Evolutionary conservation across 2,797 vertebrate species (phyloP), one percentile per base, ranked within the genome.

Genomic region (Ceryle rudis): DNA sequence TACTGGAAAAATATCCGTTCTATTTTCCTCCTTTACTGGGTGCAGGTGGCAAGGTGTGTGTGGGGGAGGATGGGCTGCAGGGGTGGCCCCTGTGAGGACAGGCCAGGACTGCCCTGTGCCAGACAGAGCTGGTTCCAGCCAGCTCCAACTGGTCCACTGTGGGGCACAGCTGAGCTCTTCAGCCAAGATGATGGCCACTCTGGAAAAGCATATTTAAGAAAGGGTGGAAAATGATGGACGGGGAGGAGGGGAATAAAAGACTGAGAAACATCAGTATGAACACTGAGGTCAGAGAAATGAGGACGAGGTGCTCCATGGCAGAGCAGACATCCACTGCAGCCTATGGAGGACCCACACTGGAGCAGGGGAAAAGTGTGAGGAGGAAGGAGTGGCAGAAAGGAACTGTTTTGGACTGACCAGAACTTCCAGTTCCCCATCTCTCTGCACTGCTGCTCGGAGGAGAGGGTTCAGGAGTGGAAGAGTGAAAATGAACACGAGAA

Each of bases 311-410:
- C 39, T 39, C 39, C 39, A 39, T 39, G 39, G 39, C 39, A 37
- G 31, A 70, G 10, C 22, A 51, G 33, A 18, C 11, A 52, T 31
- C 37, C 17, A 3, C 19, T 47, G 25, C 69, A 58, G 31, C 22
- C 25, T 3, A 0, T 33, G 44, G 25, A 67, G 17, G 29, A 41
- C 26, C 12, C 0, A 0, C 22, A 28, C 6, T 57, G 69, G 16
- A 66, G 14, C 37, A 58, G 7, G 22, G 18, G 10, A 46, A 20
- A 51, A 29, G 23, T 17, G 23, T 17, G 71, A 60, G 11, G 35
- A 70, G 55, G 39, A 74, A 62, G 12, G 21, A 82, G 19, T 1
- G 0, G 26, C 15, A 65, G 55, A 39, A 8, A 46, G 6, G 11
- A 82, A 14, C 22, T 44, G 9, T 37, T 58, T 25, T 1, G 7